phyloP scores from a whole-genome alignment of 1,140 invertebrate species.

The Ips typographus region DNA sequence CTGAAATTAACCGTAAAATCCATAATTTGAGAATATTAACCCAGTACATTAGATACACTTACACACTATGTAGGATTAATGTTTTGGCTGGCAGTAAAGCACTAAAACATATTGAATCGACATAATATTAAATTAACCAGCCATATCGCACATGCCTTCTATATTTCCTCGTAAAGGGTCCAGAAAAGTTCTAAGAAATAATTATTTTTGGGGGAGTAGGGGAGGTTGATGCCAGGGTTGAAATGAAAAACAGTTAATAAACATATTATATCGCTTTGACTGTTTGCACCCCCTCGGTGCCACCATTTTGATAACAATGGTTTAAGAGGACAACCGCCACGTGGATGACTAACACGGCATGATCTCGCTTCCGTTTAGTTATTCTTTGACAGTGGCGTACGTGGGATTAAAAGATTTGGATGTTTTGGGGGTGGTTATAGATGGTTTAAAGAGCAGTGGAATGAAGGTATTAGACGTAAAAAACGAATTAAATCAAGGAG shows the following conservation, averaged over 20 bases:
- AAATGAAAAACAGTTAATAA: constrained; percentile 38
- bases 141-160: neutral
- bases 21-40: too few species aligned
- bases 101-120: neutral
- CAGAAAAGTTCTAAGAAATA: constrained; percentile 17
- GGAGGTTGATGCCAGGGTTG: neutral
- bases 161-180: constrained; percentile 7
- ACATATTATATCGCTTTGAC: constrained; percentile 36
- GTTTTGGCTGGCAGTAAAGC: neutral
- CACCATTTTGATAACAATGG: constrained; percentile 35
- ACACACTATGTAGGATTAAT: too few species aligned
- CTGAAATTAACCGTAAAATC: too few species aligned
- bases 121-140: neutral
- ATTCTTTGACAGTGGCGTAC: constrained; percentile 23
- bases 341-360: constrained; percentile 32
- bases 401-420: neutral
- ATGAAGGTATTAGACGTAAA: neutral
- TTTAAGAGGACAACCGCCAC: constrained; percentile 34
- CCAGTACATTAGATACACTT: too few species aligned
- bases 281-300: constrained; percentile 27
- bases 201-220: constrained; percentile 18
- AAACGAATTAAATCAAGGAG: neutral
- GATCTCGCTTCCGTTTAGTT: constrained; percentile 18
- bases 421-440: too few species aligned
- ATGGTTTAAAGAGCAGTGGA: too few species aligned